Base-by-base conservation (phyloP, 2,797 vertebrate genomes). In the Mormyrops attenuatus region DNA sequence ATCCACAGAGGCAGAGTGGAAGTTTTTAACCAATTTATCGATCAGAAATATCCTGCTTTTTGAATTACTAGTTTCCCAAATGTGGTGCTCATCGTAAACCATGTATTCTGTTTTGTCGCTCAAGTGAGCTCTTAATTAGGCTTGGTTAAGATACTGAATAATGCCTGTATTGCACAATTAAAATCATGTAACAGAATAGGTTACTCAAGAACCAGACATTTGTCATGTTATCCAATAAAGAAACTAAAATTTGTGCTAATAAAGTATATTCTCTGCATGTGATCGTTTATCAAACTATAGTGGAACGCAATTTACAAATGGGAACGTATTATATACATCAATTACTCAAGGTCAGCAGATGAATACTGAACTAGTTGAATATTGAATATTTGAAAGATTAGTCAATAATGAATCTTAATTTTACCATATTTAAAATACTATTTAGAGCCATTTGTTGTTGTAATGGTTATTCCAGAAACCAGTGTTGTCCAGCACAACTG, bases 61-160 rank as follows among this genome's bases (percentile, higher is more conserved):
- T 50, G n/a, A 85, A 30, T 85, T 15, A 5, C 84, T 11, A 52
- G 17, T 47, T 82, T 82, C 44, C 84, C 26, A 85, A 30, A 85
- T 85, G 44, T 26, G 44, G 84, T 47, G 80, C 41, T 26, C 80
- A 47, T 20, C 26, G 4, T 84, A 38, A 17, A 73, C 66, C 30
- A 38, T 73, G 11, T 17, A 77, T 77, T 77, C 69, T 17, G 69
- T 41, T 41, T 73, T 77, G 34, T 77, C 15, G 5, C 15, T 77
- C 69, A 17, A 77, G 69, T 77, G 41, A 82, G 77, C 41, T 82
- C 41, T 82, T 44, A 82, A 82, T 82, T 82, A 82, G 77, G n/a
- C 77, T 82, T 9, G 77, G 44, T 82, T n/a, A 47, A 82, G 41
- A 82, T 34, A 82, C 20, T 82, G 77, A 47, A 9, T 82, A 8